Conservation (phyloP, 2,113 vertebrate species). For the Oncorhynchus tshawytscha region DNA sequence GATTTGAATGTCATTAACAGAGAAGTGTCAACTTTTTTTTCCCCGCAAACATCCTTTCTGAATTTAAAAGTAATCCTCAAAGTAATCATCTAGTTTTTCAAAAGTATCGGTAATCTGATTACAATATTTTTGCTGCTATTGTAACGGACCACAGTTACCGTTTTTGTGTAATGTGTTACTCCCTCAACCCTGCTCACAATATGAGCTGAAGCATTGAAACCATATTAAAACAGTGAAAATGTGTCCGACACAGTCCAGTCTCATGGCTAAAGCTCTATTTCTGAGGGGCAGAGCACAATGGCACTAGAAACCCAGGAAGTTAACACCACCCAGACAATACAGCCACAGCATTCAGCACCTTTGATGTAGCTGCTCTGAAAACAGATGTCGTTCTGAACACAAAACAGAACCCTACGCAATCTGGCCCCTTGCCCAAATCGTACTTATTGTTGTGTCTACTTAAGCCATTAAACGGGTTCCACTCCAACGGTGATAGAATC, state of each 20-base stretch:
- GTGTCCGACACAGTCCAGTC: not conserved
- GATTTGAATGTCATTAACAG: too few relatives aligned
- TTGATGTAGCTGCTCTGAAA: conserved; percentile 57
- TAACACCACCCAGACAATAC: conserved; percentile 55
- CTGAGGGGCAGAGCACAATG: conserved; percentile 44
- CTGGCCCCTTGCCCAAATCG: conserved; percentile 43
- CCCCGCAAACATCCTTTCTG: too few relatives aligned
- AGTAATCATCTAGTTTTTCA: too few relatives aligned
- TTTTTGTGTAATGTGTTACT: too few relatives aligned
- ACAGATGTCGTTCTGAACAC: conserved; percentile 58
- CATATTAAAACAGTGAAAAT: conserved; percentile 10
- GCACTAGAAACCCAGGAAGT: conserved; percentile 44
- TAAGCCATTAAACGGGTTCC: conserved; percentile 47
- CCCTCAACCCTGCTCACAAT: not conserved
- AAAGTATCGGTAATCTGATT: too few relatives aligned
- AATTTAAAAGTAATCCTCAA: too few relatives aligned
- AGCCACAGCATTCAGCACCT: conserved; percentile 49
- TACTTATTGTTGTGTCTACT: conserved; percentile 59
- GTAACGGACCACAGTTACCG: too few relatives aligned
- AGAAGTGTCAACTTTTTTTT: too few relatives aligned
- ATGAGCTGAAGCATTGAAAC: not conserved
- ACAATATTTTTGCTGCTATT: too few relatives aligned
- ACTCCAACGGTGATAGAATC: conserved; percentile 41
- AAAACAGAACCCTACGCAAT: conserved; percentile 53
- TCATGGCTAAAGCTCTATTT: conserved; percentile 17